Evolutionary conservation across 1,140 invertebrate species (phyloP), one percentile per base, ranked within the genome.

Genomic region (Drosophila tani): DNA sequence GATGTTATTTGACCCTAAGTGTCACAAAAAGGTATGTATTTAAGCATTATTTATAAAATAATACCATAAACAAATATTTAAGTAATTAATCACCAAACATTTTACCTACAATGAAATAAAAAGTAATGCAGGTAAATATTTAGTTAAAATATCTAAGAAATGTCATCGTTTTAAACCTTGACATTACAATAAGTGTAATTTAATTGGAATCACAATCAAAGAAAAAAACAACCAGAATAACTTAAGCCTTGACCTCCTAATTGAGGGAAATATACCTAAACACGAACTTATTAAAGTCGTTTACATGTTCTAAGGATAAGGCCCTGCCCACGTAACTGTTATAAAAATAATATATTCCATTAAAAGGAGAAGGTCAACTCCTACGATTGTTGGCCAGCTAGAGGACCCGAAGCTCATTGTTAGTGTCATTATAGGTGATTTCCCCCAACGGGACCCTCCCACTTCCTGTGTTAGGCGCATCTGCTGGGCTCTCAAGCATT

Each of bases 401-500:
- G 17, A 50, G 40, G 63, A 38, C 67, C 67, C 15, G 8, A 21
- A 24, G 67, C 17, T 69, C 67, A 29, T 46, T 69, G 29, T 29
- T 29, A 69, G 27, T 56, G 64, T 70, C 67, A 70, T 70, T 43
- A 56, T 38, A 46, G 24, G 47, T 49, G 64, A 29, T 38, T 50
- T 57, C 17, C 43, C 9, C 15, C n/a, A 19, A 2, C 5, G 17
- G 46, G 32, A 12, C 7, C 40, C 17, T 14, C 4, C 67, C 49
- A 38, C 27, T 19, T 17, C n/a, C 19, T 8, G 6, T 29, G 11
- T 2, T 5, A 9, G 17, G 8, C 45, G 17, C 70, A 73, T 73
- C 55, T 73, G 70, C 8, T 51, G 5, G 67, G 17, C 46, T 73
- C 70, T 46, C 70, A 73, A 73, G 67, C 53, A 71, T 59, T 73